Percentiles rank a stretch among this genome's conserved stretches.
Conservation (phyloP, 2,888 invertebrate genomes). For the Agrilus cyanescens region DNA sequence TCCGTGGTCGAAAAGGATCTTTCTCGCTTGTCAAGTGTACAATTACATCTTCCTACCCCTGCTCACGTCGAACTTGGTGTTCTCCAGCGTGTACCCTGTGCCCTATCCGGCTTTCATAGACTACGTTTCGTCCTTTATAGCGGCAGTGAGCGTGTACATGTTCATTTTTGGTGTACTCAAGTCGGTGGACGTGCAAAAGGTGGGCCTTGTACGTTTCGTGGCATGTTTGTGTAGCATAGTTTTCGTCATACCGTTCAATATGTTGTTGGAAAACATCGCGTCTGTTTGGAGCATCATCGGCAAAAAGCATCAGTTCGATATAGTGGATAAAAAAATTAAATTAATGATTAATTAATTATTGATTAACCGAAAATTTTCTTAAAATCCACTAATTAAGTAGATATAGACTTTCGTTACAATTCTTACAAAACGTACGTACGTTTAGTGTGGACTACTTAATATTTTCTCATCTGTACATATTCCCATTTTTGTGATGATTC, state of each 20-base stretch:
- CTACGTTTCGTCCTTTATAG: constrained; percentile 80
- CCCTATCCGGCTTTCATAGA: constrained; percentile 75
- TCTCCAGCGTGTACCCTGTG: constrained; percentile 78
- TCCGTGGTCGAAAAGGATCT: constrained; percentile 64
- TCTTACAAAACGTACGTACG: too few relatives aligned
- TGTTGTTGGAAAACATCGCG: constrained; percentile 88
- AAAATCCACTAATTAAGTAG: too few relatives aligned
- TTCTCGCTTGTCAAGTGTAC: constrained; percentile 81
- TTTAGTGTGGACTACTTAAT: too few relatives aligned
- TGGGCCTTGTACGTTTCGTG: constrained; percentile 66
- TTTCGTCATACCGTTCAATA: constrained; percentile 84
- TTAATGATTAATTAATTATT: too few relatives aligned
- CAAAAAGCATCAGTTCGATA: constrained; percentile 93
- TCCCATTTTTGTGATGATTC: too few relatives aligned
- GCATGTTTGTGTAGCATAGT: constrained; percentile 77
- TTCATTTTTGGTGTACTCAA: constrained; percentile 96
- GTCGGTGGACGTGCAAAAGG: constrained; percentile 81
- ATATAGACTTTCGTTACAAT: too few relatives aligned
- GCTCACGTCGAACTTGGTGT: constrained; percentile 77
- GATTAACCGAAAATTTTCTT: too few relatives aligned
- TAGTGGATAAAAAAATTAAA: constrained; percentile 85
- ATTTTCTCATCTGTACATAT: too few relatives aligned
- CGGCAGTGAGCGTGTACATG: constrained; percentile 93
- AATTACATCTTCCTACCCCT: constrained; percentile 94
- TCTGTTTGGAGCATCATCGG: constrained; percentile 90